These are phyloP conservation scores for Mylabris phalerata DNA, from an alignment of 1,140 invertebrate genomes.

Conservation along the genomic window DNA sequence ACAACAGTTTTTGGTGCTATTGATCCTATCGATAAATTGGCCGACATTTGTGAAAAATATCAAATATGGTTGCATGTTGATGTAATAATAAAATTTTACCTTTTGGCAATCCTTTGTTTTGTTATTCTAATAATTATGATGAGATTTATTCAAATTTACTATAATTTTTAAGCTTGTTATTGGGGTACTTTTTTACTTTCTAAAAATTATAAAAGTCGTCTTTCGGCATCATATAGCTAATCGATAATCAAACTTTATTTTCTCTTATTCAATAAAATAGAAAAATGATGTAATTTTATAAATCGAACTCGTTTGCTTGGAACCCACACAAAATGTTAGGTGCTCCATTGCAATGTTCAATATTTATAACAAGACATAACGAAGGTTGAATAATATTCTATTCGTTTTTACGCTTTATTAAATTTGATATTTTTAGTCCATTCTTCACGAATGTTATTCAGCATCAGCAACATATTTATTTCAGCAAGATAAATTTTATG, in stretches of 20 bases:
- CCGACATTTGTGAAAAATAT: constrained; percentile 57
- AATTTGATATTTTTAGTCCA: constrained; percentile 33
- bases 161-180: constrained; percentile 62
- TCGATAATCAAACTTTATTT: constrained; percentile 43
- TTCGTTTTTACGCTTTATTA: constrained; percentile 9
- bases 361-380: constrained; percentile 64
- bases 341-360: constrained; percentile 79
- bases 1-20: constrained; percentile 75
- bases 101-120: no score
- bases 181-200: constrained; percentile 74
- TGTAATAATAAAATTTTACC: constrained; percentile 42
- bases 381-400: constrained; percentile 33
- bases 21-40: constrained; percentile 69
- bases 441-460: constrained; percentile 68
- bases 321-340: constrained; percentile 92
- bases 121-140: no score
- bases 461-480: constrained; percentile 80
- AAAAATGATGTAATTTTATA: constrained; percentile 30
- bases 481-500: constrained; percentile 91
- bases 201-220: constrained; percentile 51
- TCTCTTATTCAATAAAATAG: constrained; percentile 1
- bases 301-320: constrained; percentile 80
- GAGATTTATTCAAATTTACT: constrained; percentile 9
- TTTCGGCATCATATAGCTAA: constrained; percentile 59
- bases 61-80: constrained; percentile 83